Base-by-base conservation (phyloP, 2,113 vertebrate species). In the Hippolais icterina region DNA sequence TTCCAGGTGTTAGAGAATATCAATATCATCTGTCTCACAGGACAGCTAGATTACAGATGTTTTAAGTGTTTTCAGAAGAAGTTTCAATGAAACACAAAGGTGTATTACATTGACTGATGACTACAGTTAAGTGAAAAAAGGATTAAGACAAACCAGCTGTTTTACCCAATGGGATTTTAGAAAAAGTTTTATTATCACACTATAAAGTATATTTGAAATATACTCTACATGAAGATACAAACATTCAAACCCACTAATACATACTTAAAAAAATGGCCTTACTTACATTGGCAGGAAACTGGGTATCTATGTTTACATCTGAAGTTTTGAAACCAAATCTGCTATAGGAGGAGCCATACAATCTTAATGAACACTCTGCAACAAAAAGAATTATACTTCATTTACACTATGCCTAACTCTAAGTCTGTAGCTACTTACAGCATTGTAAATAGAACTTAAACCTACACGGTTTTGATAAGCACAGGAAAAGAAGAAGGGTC, bases 341-440 rank as follows among this genome's bases (percentile, higher is more conserved):
- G 81, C 98, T 99, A 94, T 95, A 98, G 85, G 99, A 99, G 65
- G 99, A 99, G 88, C 99, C 99, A 97, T 99, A 99, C n/a, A 99
- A 97, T 96, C 99, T 98, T 93, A 99, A 97, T n/a, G 97, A 98
- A 95, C 99, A 98, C 79, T 98, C 99, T 99, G 96, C 35, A 94
- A 97, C 47, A 93, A 59, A 90, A 95, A 89, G 19, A 93, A 88
- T 69, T 56, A 57, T 8, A 47, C 17, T 41, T n/a, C 11, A 72
- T 89, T 94, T 89, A 94, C 20, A 61, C 49, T n/a, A 29, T 15
- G 50, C 14, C 42, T 75, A 50, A 72, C 37, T 68, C 27, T 42
- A 68, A 75, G 28, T 22, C 21, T 70, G 35, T 25, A 82, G 28
- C 35, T 46, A 59, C 37, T 80, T 19, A 70, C 2, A 19, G 33